Evolutionary conservation across 2,113 vertebrate species (phyloP), one percentile per base, ranked within the genome.

Genomic region (Hemibagrus wyckioides): DNA sequence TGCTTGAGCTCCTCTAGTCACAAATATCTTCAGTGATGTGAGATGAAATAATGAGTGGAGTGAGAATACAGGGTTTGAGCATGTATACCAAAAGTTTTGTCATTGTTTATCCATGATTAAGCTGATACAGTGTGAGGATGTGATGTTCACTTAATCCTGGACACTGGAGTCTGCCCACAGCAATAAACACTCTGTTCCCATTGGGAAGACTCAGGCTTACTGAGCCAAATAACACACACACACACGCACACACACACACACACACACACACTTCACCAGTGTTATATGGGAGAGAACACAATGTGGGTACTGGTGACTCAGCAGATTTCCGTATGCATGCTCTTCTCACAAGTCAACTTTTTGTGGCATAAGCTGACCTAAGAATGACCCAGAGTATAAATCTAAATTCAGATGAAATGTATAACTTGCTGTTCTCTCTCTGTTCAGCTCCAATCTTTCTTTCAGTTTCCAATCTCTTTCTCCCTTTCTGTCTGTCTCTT

Each of bases 201-300:
- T 48, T 23, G 71, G 39, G 41, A 79, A 79, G 14, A 48, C 44
- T 54, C 13, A 48, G 39, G 28, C 9, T 44, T 30, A 41, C 15
- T 56, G 48, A 30, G 13, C 23, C 28, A 80, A 56, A 52, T 8
- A 36, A 71, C 63, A 75, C 88, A 89, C 87, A 41, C 87, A 88
- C 77, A 41, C 57, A 87, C 36, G 54, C 87, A 83, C 88, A 82
- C 71, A 88, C 81, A 81, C 84, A 87, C 85, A 39, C 85, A 80
- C 69, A 83, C 83, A 73, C 50, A 81, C 87, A 89, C 56, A 87
- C 30, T 83, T 83, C 17, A 33, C 3, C 41, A 69, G 44, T 33
- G 63, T 50, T 83, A 83, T 65, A 52, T 10, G 15, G 33, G 44
- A 52, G 17, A 69, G 82, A 48, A 67, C 63, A 11, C 28, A 52